Evolutionary conservation across 2,888 invertebrate species (phyloP), one percentile per base, ranked within the genome.

Genomic region (Lymantria monacha): DNA sequence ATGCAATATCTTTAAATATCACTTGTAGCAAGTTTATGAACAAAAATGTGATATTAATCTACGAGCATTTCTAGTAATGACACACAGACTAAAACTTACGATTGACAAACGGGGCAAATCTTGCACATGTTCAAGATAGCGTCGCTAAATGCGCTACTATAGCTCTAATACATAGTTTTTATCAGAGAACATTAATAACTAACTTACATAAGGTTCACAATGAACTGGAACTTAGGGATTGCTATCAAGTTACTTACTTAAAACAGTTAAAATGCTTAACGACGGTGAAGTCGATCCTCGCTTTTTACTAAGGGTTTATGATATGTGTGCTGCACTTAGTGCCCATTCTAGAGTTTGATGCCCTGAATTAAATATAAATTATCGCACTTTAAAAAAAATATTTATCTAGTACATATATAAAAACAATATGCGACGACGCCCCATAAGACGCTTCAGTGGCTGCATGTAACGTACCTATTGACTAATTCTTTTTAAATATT

Each of bases 1-100:
- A 49, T 31, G 47, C 55, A 55, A 50, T 53, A 58, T 54, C 30
- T 41, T 57, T 49, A 50, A 30, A 44, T 41, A 54, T 54, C 53
- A 57, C 53, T 47, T 47, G 53, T 38, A 44, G 46, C 51, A 53
- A 42, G 30, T 12, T 46, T 12, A 46, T 47, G 49, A 38, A 33
- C 48, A 44, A n/a, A 31, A 30, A 14, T 36, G 46, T 44, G 46
- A 47, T 40, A 47, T 30, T 33, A 13, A 33, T 47, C 49, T 54
- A 54, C 51, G 47, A 49, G 46, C 51, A 45, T 47, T 44, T 38
- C 46, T 46, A 46, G 14, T 43, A 40, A 51, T 43, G 45, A n/a
- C 37, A 45, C 42, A 46, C 41, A 15, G 44, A 42, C 49, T 44
- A 33, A 36, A n/a, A 42, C 12, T 33, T 37, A 40, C 40, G 22